A percentile compares a stretch with the other conserved stretches of the same genome.
These are phyloP conservation scores for Sterrhoptilus dennistouni DNA, from an alignment of 2,113 vertebrate species.

Conservation along the genomic window DNA sequence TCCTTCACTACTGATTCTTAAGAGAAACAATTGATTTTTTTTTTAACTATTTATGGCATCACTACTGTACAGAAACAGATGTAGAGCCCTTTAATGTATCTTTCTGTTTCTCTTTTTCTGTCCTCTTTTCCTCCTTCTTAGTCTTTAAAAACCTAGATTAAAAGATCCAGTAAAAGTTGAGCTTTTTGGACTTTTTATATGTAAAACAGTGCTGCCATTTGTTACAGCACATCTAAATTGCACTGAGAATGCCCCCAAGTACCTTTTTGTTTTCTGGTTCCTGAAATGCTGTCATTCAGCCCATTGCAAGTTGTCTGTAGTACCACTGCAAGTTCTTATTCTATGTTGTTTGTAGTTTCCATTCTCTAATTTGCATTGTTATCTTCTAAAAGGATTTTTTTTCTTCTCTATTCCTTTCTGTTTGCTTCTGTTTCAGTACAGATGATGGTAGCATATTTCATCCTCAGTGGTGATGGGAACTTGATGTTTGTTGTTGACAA, in stretches of 20 bases:
- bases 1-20: background rate
- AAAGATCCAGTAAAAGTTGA: background rate
- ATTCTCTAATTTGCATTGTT: background rate
- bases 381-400: background rate
- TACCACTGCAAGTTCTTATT: background rate
- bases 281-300: background rate
- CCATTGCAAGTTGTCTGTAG: background rate
- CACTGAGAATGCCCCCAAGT: background rate
- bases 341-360: background rate
- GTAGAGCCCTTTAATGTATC: background rate
- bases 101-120: background rate
- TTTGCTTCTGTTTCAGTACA: background rate
- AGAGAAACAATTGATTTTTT: background rate
- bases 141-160: background rate
- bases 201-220: background rate
- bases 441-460: background rate
- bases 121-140: background rate
- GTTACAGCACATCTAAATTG: background rate
- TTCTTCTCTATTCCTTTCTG: background rate
- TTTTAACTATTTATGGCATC: background rate
- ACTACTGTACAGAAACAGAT: background rate
- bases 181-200: background rate
- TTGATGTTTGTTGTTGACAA: background rate
- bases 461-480: background rate
- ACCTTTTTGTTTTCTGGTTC: background rate